Evolutionary conservation across 1,140 invertebrate species (phyloP).

Genomic region (Bombus turneri): DNA sequence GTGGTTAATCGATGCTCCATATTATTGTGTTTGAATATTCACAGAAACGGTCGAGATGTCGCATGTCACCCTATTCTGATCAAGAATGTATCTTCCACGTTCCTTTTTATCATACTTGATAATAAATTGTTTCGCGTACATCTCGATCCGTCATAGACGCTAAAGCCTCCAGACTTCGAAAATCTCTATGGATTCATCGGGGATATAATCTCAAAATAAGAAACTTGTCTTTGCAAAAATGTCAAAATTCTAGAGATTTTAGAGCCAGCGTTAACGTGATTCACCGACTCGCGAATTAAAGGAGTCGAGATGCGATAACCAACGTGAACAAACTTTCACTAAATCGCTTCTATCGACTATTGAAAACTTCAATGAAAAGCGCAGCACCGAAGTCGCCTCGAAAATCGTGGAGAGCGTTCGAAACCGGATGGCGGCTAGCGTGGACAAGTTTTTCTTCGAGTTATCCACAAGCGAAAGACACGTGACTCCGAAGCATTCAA

Average conservation of each 20-base stretch:
- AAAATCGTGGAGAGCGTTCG: background rate
- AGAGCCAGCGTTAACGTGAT: too few species aligned
- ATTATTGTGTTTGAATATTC: conserved; percentile 38
- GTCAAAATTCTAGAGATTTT: too few species aligned
- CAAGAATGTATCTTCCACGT: background rate
- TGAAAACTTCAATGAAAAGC: background rate
- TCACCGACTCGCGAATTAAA: background rate
- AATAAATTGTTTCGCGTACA: background rate
- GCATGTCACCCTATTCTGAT: background rate
- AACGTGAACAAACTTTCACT: background rate
- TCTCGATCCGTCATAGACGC: conserved; percentile 5
- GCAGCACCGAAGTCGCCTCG: conserved; percentile 3
- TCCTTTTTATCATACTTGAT: background rate
- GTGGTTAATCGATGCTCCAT: conserved; percentile 43
- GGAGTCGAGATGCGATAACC: background rate
- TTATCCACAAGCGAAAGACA: conserved; percentile 28
- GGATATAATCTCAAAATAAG: background rate
- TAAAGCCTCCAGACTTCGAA: background rate
- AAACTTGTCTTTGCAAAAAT: too few species aligned
- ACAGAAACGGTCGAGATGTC: conserved; percentile 22
- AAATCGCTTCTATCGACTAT: background rate
- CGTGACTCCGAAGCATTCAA: conserved; percentile 44
- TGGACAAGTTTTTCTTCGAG: conserved; percentile 44
- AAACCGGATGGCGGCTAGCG: background rate
- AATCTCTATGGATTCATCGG: background rate